Percentiles rank a stretch among this genome's conserved stretches.
Evolutionary conservation across 2,797 vertebrate species (phyloP).

Genomic region (Chaetophractus vellerosus): DNA sequence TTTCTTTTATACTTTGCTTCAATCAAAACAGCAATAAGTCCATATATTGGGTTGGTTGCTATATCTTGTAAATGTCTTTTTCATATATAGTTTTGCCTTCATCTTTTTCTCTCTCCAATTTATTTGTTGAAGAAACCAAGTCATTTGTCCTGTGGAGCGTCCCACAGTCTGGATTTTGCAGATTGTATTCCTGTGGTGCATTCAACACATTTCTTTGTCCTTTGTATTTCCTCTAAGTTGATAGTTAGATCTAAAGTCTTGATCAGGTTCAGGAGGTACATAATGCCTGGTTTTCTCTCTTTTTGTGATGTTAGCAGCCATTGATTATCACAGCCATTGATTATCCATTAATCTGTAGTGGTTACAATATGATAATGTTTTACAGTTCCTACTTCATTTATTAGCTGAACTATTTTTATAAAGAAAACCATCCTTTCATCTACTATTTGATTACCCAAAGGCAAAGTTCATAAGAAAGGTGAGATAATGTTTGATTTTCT

Average conservation of each 20-base stretch:
- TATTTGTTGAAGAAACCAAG: not conserved
- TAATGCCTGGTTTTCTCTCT: not conserved
- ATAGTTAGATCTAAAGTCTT: not conserved
- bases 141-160: not conserved
- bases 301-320: not conserved
- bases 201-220: not conserved
- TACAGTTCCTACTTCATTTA: not conserved
- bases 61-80: not conserved
- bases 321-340: not conserved
- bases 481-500: not conserved
- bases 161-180: not conserved
- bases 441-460: not conserved
- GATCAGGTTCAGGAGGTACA: not conserved
- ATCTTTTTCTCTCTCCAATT: not conserved
- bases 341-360: not conserved
- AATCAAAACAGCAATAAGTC: not conserved
- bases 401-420: not conserved
- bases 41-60: not conserved
- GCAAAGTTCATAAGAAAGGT: not conserved
- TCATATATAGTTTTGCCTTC: not conserved
- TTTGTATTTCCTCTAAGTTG: conserved; percentile 14
- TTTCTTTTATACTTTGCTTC: not conserved
- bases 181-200: not conserved
- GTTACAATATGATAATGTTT: not conserved
- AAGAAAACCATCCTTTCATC: not conserved